A percentile compares a stretch with the other conserved stretches of the same genome.
Evolutionary conservation across 1,140 invertebrate genomes (phyloP).

Genomic region (Drosophila kikkawai): DNA sequence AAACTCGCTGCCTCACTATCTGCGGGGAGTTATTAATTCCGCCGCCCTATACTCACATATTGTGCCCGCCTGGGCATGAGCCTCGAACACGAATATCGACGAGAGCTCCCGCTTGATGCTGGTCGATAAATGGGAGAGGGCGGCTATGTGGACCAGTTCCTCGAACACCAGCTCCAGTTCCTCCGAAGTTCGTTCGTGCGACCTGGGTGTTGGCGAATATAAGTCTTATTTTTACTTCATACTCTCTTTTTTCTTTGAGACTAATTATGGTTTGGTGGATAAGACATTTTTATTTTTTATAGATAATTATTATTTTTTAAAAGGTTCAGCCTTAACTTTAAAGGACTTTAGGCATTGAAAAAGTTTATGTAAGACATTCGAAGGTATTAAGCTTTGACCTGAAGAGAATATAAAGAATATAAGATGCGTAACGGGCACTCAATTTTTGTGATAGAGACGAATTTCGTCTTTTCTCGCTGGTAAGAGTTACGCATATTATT

Average conservation of each 20-base stretch:
- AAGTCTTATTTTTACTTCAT: neutral
- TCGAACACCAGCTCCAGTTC: slow-evolving; percentile 95
- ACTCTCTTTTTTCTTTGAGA: too few relatives aligned
- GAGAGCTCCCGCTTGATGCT: slow-evolving; percentile 94
- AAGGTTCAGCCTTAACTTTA: neutral
- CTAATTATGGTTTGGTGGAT: neutral
- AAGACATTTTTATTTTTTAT: neutral
- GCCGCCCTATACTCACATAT: slow-evolving; percentile 88
- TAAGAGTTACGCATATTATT: neutral
- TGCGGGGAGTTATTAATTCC: slow-evolving; percentile 27
- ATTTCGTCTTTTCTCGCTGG: too few relatives aligned
- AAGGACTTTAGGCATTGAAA: neutral
- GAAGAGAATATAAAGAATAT: neutral
- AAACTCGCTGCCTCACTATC: slow-evolving; percentile 9
- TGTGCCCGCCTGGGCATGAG: slow-evolving; percentile 91
- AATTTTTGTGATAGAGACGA: neutral
- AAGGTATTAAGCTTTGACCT: neutral
- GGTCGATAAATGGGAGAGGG: slow-evolving; percentile 92
- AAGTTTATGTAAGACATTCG: too few relatives aligned
- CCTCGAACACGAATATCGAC: slow-evolving; percentile 92
- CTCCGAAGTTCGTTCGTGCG: slow-evolving; percentile 90
- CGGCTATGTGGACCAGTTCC: slow-evolving; percentile 93
- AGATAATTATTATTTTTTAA: neutral
- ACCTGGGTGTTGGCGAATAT: slow-evolving; percentile 84
- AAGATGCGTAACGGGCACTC: too few relatives aligned